phyloP scores from a whole-genome alignment of 2,113 vertebrate genomes.

The Theristicus caerulescens region DNA sequence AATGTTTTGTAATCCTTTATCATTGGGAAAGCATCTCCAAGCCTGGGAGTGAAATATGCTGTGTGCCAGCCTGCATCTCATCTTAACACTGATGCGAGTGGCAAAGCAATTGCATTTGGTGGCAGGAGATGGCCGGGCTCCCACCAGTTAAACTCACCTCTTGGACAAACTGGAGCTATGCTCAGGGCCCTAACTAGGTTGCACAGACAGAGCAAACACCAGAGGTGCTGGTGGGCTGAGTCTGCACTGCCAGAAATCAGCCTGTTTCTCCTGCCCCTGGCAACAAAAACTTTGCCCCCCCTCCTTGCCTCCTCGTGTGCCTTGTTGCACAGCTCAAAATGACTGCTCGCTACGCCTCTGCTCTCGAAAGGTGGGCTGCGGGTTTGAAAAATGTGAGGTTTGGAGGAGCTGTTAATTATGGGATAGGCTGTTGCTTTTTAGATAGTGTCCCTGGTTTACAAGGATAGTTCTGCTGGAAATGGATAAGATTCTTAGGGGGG shows the following conservation, averaged over 20 bases:
- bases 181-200: neutral
- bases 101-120: neutral
- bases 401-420: neutral
- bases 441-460: neutral
- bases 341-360: neutral
- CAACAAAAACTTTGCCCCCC: neutral
- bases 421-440: neutral
- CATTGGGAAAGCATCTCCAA: neutral
- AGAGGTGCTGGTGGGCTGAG: neutral
- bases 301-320: fast-evolving
- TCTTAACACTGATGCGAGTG: fast-evolving
- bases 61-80: neutral
- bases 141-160: neutral
- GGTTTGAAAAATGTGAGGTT: neutral
- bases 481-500: slow-evolving; percentile 37
- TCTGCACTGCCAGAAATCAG: neutral
- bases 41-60: neutral
- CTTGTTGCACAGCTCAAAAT: neutral
- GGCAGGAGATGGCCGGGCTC: neutral
- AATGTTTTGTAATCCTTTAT: neutral
- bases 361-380: neutral
- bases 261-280: neutral
- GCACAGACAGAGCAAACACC: too few relatives aligned
- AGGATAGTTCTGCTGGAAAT: slow-evolving; percentile 2
- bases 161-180: too few relatives aligned